phyloP scores from a whole-genome alignment of 2,797 vertebrate species.

The Chaetodon trifasciatus region DNA sequence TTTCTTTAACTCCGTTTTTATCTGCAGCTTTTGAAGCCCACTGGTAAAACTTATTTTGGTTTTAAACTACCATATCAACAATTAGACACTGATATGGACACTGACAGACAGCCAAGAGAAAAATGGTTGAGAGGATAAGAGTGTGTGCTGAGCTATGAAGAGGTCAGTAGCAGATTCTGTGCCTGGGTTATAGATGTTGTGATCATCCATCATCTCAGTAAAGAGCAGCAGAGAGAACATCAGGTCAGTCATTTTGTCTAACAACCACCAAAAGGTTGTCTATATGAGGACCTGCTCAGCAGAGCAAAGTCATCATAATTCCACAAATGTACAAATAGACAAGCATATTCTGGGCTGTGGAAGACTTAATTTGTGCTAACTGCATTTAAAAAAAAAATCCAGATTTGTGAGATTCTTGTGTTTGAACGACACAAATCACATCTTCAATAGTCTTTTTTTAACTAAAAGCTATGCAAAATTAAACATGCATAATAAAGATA shows the following conservation, averaged over 20 bases:
- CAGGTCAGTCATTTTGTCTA: background rate
- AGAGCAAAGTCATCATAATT: background rate
- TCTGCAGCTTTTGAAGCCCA: slow-evolving; percentile 1
- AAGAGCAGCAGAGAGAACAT: background rate
- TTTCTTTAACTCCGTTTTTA: slow-evolving; percentile 8
- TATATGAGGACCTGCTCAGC: background rate
- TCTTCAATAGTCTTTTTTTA: background rate
- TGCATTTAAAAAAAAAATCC: no score
- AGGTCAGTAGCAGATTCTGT: slow-evolving; percentile 8
- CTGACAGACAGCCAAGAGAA: slow-evolving; percentile 1
- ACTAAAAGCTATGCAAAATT: no score
- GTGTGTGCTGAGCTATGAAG: slow-evolving; percentile 3
- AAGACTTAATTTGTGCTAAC: background rate
- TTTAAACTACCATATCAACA: background rate
- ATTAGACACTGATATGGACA: background rate
- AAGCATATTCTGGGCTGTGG: background rate
- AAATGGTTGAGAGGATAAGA: background rate
- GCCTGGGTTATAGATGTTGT: background rate
- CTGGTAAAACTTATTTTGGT: background rate
- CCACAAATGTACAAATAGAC: background rate
- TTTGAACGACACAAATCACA: background rate
- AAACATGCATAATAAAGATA: no score
- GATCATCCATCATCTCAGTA: slow-evolving; percentile 1
- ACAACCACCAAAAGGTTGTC: background rate
- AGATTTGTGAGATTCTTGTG: no score